These are phyloP conservation scores for Coregonus suidteri DNA, from an alignment of 2,797 vertebrate genomes.

Conservation along the genomic window DNA sequence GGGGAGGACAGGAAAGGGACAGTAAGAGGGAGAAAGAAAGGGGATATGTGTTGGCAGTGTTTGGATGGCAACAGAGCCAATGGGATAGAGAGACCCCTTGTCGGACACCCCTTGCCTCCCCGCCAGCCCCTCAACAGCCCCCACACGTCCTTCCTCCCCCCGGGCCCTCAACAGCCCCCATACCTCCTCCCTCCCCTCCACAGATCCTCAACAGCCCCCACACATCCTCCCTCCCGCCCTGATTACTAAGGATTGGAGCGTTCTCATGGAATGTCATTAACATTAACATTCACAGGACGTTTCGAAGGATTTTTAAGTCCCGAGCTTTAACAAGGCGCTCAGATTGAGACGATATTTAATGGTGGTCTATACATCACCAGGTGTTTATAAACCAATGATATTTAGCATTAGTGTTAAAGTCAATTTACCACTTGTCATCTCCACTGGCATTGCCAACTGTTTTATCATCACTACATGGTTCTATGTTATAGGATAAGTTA, in stretches of 20 bases:
- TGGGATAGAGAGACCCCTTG: slow-evolving; percentile 38
- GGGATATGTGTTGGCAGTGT: slow-evolving; percentile 18
- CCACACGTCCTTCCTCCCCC: slow-evolving; percentile 40
- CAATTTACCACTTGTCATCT: not conserved
- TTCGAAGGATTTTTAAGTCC: not conserved
- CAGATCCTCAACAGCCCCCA: slow-evolving; percentile 22
- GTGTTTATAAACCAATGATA: not conserved
- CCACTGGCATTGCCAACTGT: not conserved
- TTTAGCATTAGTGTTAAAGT: not conserved
- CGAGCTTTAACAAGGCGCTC: not conserved
- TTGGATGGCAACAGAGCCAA: slow-evolving; percentile 44
- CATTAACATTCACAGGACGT: not conserved
- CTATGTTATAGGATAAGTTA: not conserved
- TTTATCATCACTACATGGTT: not conserved
- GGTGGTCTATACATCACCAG: not conserved
- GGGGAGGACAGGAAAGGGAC: not conserved
- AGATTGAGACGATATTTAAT: not conserved
- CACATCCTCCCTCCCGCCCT: not conserved
- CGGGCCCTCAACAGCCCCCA: slow-evolving; percentile 25
- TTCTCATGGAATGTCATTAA: not conserved
- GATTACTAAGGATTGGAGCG: slow-evolving; percentile 11
- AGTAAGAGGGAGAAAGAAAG: slow-evolving; percentile 19
- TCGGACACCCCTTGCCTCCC: not conserved
- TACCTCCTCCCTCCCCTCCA: slow-evolving; percentile 45
- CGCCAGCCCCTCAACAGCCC: slow-evolving; percentile 30